Evolutionary conservation across 2,888 invertebrate genomes (phyloP).

Genomic region (Cotesia congregata): DNA sequence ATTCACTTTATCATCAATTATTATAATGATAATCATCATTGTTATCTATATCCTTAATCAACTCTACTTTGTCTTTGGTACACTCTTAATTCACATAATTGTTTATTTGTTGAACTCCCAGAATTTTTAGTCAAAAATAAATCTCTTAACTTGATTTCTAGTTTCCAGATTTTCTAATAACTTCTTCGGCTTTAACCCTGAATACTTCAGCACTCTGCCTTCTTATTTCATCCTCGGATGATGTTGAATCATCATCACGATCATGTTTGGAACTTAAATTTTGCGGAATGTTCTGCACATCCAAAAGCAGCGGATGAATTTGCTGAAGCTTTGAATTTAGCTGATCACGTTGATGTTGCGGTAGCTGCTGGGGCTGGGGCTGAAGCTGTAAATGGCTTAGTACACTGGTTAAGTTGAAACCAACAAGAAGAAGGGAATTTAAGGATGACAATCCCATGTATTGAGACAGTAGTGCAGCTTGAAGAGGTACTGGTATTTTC

Average conservation of each 20-base stretch:
- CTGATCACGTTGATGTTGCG: no score
- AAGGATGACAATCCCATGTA: slow-evolving; percentile 72
- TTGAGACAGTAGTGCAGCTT: slow-evolving; percentile 78
- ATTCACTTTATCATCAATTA: background rate
- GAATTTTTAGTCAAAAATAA: background rate
- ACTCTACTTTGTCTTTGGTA: background rate
- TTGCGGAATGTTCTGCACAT: slow-evolving; percentile 63
- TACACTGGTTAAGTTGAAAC: slow-evolving; percentile 67
- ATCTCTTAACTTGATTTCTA: slow-evolving; percentile 47
- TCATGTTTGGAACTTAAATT: slow-evolving; percentile 64
- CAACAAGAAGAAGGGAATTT: slow-evolving; percentile 73
- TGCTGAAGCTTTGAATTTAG: slow-evolving; percentile 54
- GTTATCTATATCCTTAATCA: background rate
- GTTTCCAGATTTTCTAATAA: slow-evolving; percentile 65
- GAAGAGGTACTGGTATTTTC: slow-evolving; percentile 74
- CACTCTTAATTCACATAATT: background rate
- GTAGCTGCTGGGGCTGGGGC: slow-evolving; percentile 41
- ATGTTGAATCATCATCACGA: slow-evolving; percentile 65
- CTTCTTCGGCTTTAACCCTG: slow-evolving; percentile 67
- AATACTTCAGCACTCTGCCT: slow-evolving; percentile 66
- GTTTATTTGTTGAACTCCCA: background rate
- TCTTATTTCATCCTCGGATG: slow-evolving; percentile 66
- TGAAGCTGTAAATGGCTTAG: slow-evolving; percentile 46
- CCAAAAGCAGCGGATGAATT: slow-evolving; percentile 61
- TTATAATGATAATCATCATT: background rate